Conservation (phyloP, 2,888 invertebrate species). For the Oligia fasciuncula region DNA sequence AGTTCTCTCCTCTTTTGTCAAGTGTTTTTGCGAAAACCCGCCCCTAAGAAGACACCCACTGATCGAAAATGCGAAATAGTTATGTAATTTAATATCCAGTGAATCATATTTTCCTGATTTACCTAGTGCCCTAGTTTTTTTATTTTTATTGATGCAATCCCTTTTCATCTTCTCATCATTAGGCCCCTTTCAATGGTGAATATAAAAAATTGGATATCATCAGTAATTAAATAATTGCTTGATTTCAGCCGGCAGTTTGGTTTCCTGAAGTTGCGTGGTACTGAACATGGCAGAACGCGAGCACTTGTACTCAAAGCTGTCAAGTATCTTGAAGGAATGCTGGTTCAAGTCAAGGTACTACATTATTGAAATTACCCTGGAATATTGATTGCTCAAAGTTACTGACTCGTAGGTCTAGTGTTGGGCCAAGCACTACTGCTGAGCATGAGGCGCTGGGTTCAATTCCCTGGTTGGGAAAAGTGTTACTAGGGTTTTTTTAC, state of each 20-base stretch:
- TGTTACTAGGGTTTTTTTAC: background rate
- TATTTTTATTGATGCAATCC: background rate
- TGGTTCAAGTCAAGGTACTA: conserved; percentile 93
- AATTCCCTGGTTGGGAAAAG: no score
- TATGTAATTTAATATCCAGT: background rate
- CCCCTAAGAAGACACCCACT: no score
- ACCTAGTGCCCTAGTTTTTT: background rate
- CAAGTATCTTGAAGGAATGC: conserved; percentile 95
- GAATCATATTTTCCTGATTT: background rate
- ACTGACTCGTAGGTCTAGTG: background rate
- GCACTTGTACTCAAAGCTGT: conserved; percentile 95
- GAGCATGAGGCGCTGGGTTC: background rate
- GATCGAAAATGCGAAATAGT: background rate
- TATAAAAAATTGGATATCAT: background rate
- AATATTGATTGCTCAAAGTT: background rate
- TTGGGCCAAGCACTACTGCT: background rate
- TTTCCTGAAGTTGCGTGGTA: conserved; percentile 94
- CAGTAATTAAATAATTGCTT: conserved; percentile 5
- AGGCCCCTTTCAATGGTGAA: background rate
- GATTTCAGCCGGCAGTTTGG: conserved; percentile 96
- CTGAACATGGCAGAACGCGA: conserved; percentile 95
- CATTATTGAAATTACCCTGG: background rate
- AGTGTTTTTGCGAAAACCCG: background rate
- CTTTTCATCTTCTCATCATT: background rate
- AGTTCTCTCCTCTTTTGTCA: background rate